Percentiles rank a stretch among this genome's conserved stretches.
phyloP scores from a whole-genome alignment of 2,113 vertebrate genomes.

The Bubalus kerabau region DNA sequence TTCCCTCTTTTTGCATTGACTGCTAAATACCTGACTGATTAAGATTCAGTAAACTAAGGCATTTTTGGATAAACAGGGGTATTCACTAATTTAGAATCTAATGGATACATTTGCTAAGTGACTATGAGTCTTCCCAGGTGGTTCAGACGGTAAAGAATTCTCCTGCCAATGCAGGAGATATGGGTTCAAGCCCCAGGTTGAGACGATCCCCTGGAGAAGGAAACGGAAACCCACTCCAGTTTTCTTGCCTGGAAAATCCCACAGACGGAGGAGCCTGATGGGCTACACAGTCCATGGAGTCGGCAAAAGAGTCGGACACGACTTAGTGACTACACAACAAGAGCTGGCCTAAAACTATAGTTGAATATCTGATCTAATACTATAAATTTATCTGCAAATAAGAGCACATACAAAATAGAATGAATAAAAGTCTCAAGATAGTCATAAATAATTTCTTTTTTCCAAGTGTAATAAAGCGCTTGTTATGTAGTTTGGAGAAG shows the following conservation, averaged over 20 bases:
- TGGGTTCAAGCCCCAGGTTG: background rate
- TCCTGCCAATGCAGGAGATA: background rate
- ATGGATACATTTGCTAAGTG: background rate
- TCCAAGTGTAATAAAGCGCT: background rate
- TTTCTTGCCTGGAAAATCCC: background rate
- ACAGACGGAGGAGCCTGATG: background rate
- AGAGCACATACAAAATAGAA: background rate
- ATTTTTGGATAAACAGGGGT: background rate
- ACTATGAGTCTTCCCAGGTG: background rate
- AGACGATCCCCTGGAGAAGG: background rate
- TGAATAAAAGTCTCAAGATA: background rate
- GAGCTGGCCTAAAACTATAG: background rate
- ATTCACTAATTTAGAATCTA: background rate
- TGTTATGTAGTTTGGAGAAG: background rate
- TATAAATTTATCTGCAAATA: background rate
- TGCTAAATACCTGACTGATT: background rate
- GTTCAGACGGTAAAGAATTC: background rate
- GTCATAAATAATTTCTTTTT: background rate
- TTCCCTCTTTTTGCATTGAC: background rate
- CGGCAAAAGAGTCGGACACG: background rate
- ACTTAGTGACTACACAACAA: background rate
- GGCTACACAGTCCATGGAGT: background rate
- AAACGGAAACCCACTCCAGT: background rate
- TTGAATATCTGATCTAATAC: background rate
- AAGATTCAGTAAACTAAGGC: background rate